Base-by-base conservation (phyloP, 2,797 vertebrate species). In the Euthynnus affinis region DNA sequence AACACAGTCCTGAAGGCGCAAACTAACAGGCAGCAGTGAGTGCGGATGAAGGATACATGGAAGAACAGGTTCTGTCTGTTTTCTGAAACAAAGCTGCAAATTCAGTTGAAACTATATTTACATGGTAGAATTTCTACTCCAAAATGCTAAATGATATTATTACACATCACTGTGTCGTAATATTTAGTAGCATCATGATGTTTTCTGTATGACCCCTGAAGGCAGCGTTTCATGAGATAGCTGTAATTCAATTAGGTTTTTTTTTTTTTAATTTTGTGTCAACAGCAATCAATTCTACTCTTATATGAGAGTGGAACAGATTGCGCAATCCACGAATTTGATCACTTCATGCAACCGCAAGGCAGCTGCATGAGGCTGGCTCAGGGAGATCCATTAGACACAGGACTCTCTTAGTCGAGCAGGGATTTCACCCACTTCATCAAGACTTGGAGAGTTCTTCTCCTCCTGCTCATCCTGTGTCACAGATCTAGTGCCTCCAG, bases 1-100 rank as follows among this genome's bases (percentile, higher is more conserved):
- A 86, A 89, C 69, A 13, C 29, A 44, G 62, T 42, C 48, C 80
- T 59, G 34, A 71, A 77, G 85, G 78, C 18, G 4, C 67, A 78
- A 58, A 77, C 53, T 22, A 61, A 34, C 64, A 71, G 64, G 49
- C 25, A 73, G 53, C 25, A 57, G 62, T 40, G 0, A n/a, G 20
- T 46, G 42, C 56, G 64, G 23, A 52, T 58, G 70, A 22, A 1
- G 1, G 3, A 52, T 62, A 49, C 5, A 49, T 48, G 4, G 22
- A 3, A 55, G 27, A 27, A 22, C 12, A n/a, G 71, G 25, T 20
- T n/a, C 23, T 32, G 3, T 60, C 59, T 82, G 9, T 76, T 74
- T 64, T 57, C 58, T 73, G 59, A 72, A 68, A 63, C 17, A 20
- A 48, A 18, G 56, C 22, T 42, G 44, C 27, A 32, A 56, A 48